Conservation (phyloP, 2,797 vertebrate genomes). For the Gephyroberyx darwinii region DNA sequence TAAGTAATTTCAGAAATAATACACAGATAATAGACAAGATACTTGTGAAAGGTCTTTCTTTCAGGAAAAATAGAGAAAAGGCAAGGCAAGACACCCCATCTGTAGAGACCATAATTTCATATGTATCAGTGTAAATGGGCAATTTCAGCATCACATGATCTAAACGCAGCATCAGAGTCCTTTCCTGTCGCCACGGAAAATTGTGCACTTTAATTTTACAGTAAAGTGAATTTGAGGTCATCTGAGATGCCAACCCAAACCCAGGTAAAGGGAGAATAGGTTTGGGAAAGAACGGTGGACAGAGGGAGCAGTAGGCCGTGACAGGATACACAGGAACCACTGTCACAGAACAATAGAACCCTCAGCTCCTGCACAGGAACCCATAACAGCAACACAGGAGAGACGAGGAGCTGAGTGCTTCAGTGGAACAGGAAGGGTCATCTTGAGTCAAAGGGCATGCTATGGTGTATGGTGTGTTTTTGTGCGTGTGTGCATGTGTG, state of each 20-base stretch:
- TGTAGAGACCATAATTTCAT: no score
- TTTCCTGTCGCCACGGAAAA: neutral
- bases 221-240: slow-evolving; percentile 40
- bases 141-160: no score
- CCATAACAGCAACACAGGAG: slow-evolving; percentile 80
- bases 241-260: slow-evolving; percentile 47
- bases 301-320: slow-evolving; percentile 60
- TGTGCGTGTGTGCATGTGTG: slow-evolving; percentile 35
- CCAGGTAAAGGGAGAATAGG: slow-evolving; percentile 40
- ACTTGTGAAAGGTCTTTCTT: no score
- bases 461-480: slow-evolving; percentile 40
- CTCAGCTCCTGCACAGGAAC: slow-evolving; percentile 72
- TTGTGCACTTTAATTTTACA: slow-evolving; percentile 35
- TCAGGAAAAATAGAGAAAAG: no score
- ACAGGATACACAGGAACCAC: slow-evolving; percentile 72
- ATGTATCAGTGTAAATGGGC: no score
- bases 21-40: no score
- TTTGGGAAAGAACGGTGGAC: slow-evolving; percentile 51
- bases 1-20: no score
- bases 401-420: slow-evolving; percentile 56
- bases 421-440: slow-evolving; percentile 46
- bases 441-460: slow-evolving; percentile 62
- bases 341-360: slow-evolving; percentile 76
- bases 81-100: no score
- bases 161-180: no score